phyloP scores from a whole-genome alignment of 2,888 invertebrate species.

The Caprella mutica region DNA sequence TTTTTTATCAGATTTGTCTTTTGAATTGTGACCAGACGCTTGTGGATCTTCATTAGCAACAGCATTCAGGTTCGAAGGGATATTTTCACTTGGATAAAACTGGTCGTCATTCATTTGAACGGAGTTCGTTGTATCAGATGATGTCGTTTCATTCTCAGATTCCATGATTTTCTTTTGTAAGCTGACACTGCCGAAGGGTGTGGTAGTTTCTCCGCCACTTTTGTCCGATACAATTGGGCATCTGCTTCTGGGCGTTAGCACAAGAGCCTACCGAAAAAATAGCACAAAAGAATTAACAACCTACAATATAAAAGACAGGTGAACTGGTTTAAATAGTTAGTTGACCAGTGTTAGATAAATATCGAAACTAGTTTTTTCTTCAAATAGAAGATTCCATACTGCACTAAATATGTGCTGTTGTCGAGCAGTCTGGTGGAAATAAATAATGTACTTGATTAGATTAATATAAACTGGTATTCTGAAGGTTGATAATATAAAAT shows the following conservation, averaged over 20 bases:
- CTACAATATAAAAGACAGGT: background rate
- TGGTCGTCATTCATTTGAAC: too few species aligned
- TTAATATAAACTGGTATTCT: background rate
- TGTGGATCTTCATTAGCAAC: background rate
- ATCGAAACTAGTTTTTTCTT: too few species aligned
- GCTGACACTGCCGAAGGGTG: background rate
- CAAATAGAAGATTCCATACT: background rate
- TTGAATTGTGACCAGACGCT: background rate
- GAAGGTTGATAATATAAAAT: too few species aligned
- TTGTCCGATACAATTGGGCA: slow-evolving; percentile 3
- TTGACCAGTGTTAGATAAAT: too few species aligned
- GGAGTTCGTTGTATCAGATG: too few species aligned
- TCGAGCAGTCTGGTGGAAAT: background rate
- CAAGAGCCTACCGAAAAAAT: background rate
- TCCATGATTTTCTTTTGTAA: too few species aligned
- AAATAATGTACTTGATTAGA: background rate
- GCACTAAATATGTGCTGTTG: background rate
- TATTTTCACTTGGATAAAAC: too few species aligned
- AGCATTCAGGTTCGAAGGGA: too few species aligned
- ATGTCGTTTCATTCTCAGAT: too few species aligned
- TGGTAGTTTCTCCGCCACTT: background rate
- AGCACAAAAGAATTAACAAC: background rate
- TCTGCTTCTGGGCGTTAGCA: slow-evolving; percentile 5
- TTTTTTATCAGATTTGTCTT: background rate
- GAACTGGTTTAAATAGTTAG: too few species aligned